Percentiles rank a stretch among this genome's conserved stretches.
Conservation (phyloP, 1,140 invertebrate genomes). For the Eueides isabella region DNA sequence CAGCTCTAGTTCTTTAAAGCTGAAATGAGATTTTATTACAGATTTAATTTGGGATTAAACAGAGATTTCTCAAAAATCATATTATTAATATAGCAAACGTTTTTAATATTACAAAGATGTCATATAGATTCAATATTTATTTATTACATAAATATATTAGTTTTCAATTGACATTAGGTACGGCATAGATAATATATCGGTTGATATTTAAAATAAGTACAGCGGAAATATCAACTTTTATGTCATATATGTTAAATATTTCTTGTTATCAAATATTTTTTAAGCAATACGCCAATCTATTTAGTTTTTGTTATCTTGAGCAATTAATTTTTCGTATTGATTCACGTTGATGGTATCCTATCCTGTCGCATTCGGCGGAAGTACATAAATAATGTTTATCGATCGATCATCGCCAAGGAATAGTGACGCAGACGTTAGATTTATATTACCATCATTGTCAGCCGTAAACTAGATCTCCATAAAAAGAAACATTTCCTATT, state of each 20-base stretch:
- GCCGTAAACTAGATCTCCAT: slow-evolving; percentile 81
- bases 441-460: slow-evolving; percentile 79
- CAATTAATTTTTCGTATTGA: slow-evolving; percentile 42
- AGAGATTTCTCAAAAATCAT: neutral
- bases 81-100: neutral
- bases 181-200: too few species aligned
- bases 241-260: slow-evolving; percentile 7
- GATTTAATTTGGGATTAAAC: too few species aligned
- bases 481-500: slow-evolving; percentile 82
- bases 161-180: too few species aligned
- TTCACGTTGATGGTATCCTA: slow-evolving; percentile 51
- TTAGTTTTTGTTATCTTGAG: neutral
- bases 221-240: neutral
- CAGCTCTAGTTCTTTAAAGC: too few species aligned
- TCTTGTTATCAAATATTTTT: neutral
- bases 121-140: too few species aligned
- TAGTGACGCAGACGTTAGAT: slow-evolving; percentile 72
- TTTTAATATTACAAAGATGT: neutral
- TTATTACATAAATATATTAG: too few species aligned
- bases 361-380: slow-evolving; percentile 62
- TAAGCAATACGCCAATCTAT: neutral
- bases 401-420: slow-evolving; percentile 74
- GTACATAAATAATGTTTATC: slow-evolving; percentile 81
- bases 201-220: neutral
- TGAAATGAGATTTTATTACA: too few species aligned